These are phyloP conservation scores for Xiphophorus maculatus DNA, from an alignment of 2,113 vertebrate species.

Conservation along the genomic window DNA sequence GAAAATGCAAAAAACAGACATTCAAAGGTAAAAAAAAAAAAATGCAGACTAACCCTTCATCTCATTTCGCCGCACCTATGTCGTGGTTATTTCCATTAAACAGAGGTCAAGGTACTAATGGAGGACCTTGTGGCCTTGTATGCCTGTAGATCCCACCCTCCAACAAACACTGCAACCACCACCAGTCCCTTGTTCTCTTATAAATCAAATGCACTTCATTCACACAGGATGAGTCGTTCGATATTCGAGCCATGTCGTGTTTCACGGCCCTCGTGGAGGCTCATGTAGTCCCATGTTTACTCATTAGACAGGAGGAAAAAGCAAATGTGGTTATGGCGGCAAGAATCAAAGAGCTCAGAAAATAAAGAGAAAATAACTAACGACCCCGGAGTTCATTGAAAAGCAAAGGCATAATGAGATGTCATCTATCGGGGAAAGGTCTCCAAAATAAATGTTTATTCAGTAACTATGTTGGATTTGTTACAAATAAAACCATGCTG, in stretches of 20 bases:
- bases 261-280: constrained; percentile 75
- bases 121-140: constrained; percentile 80
- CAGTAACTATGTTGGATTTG: constrained; percentile 57
- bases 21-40: constrained; percentile 41
- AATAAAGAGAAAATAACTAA: constrained; percentile 27
- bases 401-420: constrained; percentile 36
- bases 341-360: constrained; percentile 36
- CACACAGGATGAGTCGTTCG: constrained; percentile 71
- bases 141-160: constrained; percentile 75
- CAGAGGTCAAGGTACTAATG: constrained; percentile 84
- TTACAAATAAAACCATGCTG: constrained; percentile 61
- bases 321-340: constrained; percentile 29
- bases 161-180: constrained; percentile 40
- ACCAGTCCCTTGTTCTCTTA: constrained; percentile 63
- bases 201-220: constrained; percentile 81
- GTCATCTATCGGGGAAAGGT: constrained; percentile 51
- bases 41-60: constrained; percentile 37
- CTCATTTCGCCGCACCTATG: constrained; percentile 58
- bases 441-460: constrained; percentile 67
- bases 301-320: constrained; percentile 58
- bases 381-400: constrained; percentile 36
- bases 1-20: constrained; percentile 78
- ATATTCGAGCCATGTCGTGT: constrained; percentile 78
- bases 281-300: constrained; percentile 76
- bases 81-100: constrained; percentile 68